Evolutionary conservation across 2,797 vertebrate species (phyloP), one percentile per base, ranked within the genome.

Genomic region (Gadopsis marmoratus): DNA sequence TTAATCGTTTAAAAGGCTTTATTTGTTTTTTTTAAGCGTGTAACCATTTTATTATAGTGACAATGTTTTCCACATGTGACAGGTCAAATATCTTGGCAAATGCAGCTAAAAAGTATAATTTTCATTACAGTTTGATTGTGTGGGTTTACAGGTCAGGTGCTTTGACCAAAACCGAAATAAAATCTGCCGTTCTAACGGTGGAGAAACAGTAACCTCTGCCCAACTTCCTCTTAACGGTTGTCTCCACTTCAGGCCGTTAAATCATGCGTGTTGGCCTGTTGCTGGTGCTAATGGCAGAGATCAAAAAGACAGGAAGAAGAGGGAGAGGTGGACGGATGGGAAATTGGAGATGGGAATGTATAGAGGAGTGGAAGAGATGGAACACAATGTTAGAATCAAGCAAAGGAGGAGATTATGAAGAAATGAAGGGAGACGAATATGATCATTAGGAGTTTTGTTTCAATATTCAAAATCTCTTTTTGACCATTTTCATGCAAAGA

Each of bases 241-340:
- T 55, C 14, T 71, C 19, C 62, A 26, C 69, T 12, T 59, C 23
- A 68, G 33, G 31, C 41, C 64, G 45, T 75, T 50, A 51, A 47
- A 74, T 56, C 37, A 71, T 72, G 62, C 65, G 35, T 19, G 65
- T 51, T 43, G 39, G 64, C 37, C 37, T 67, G 55, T 54, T 78
- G 67, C 59, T 69, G 64, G 45, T n/a, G 23, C 62, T 84, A 78
- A 86, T 76, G 71, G 58, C 39, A 23, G 31, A 71, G 75, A 87
- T 87, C 78, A 70, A 85, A 83, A 33, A 71, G 58, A 65, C 53
- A 39, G 77, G 74, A 50, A 21, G 33, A 10, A 64, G 51, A 54
- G 56, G 41, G 21, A 48, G 70, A 31, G 58, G 7, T 39, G 23
- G 33, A 26, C 51, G 72, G 60, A 43, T 63, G 66, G 50, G 37